These are phyloP conservation scores for Haliclona indistincta DNA, from an alignment of 37 sponge, comb jelly and placozoan species.

Conservation along the genomic window DNA sequence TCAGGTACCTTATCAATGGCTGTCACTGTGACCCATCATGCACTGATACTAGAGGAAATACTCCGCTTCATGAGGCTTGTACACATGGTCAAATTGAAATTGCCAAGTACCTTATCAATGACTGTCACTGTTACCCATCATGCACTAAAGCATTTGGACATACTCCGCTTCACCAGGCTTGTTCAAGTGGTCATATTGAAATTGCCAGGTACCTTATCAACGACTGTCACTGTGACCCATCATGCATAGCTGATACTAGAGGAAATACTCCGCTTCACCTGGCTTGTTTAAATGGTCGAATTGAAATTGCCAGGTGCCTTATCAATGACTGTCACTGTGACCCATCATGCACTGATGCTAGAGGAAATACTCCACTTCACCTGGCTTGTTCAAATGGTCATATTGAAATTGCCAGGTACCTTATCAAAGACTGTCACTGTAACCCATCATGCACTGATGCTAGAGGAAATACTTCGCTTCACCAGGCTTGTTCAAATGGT, in stretches of 20 bases:
- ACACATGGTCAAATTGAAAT: no score
- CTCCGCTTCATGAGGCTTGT: no score
- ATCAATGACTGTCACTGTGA: background rate
- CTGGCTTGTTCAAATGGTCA: background rate
- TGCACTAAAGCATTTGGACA: background rate
- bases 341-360: background rate
- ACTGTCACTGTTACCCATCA: background rate
- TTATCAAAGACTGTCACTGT: background rate
- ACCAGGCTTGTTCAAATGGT: background rate
- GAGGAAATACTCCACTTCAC: background rate
- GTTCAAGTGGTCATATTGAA: background rate
- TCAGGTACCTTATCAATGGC: no score
- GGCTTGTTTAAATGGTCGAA: background rate
- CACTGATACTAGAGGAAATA: no score
- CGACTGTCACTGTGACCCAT: background rate
- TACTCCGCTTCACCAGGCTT: constrained; percentile 12
- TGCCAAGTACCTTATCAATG: constrained; percentile 1
- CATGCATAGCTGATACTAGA: background rate
- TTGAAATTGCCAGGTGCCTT: background rate
- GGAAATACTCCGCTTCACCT: background rate
- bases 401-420: background rate
- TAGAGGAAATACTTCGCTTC: background rate
- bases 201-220: background rate
- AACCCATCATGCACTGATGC: background rate
- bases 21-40: no score